Conservation (phyloP, 1,140 invertebrate species). For the Copidosoma floridanum region DNA sequence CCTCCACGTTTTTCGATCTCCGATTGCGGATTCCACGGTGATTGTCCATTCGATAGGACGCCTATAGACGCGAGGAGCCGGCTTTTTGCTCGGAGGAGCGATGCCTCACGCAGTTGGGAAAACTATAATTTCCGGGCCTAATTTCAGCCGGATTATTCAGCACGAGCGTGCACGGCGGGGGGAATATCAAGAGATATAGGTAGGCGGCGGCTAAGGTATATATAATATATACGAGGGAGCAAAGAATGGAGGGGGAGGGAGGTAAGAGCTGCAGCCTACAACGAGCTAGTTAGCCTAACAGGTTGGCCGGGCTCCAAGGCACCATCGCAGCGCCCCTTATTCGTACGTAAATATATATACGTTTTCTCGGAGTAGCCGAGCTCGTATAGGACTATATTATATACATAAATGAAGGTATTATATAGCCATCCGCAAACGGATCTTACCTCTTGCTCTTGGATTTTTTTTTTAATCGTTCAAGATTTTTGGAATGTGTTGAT, state of each 20-base stretch:
- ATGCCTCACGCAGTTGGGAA: constrained; percentile 6
- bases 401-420: too few species aligned
- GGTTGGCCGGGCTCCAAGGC: constrained; percentile 40
- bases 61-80: too few species aligned
- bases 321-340: constrained; percentile 27
- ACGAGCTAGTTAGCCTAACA: constrained; percentile 47
- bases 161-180: constrained; percentile 24
- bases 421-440: too few species aligned
- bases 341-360: constrained; percentile 43
- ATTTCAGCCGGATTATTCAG: constrained; percentile 44
- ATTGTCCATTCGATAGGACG: too few species aligned
- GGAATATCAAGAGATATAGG: background rate
- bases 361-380: too few species aligned
- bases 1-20: background rate
- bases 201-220: background rate
- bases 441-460: too few species aligned
- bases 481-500: too few species aligned
- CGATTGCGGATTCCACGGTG: too few species aligned
- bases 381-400: too few species aligned
- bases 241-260: background rate
- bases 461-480: too few species aligned
- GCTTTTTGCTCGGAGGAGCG: too few species aligned
- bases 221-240: background rate
- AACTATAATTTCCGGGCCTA: constrained; percentile 42
- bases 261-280: background rate